Percentiles rank a stretch among this genome's conserved stretches.
phyloP scores from a whole-genome alignment of 1,140 invertebrate genomes.

The Bombus terrestris region DNA sequence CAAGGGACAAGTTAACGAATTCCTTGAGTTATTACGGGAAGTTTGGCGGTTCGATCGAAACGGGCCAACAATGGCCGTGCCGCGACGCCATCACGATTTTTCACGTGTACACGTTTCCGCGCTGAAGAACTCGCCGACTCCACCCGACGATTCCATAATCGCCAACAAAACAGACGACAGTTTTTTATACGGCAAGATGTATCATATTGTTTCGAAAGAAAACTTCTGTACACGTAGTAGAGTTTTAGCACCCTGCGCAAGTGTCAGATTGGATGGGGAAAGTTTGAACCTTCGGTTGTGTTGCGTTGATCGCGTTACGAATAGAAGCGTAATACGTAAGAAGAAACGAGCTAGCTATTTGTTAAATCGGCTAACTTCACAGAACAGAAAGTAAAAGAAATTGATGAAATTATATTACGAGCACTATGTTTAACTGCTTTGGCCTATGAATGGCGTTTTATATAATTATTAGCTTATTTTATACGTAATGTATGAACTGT shows the following conservation, averaged over 20 bases:
- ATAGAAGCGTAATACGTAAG: background rate
- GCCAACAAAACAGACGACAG: background rate
- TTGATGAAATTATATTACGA: too few species aligned
- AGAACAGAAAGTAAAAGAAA: too few species aligned
- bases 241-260: background rate
- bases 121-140: background rate
- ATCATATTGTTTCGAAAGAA: slow-evolving; percentile 26
- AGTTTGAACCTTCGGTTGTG: background rate
- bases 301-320: background rate
- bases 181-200: background rate
- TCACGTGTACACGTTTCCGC: slow-evolving; percentile 3
- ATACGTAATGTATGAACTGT: too few species aligned
- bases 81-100: slow-evolving; percentile 49
- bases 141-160: background rate
- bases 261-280: background rate
- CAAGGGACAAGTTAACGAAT: slow-evolving; percentile 58
- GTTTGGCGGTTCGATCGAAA: slow-evolving; percentile 54
- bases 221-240: background rate
- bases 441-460: too few species aligned
- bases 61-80: background rate
- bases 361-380: background rate
- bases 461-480: too few species aligned
- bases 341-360: too few species aligned
- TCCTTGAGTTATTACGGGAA: slow-evolving; percentile 67
- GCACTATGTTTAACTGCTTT: too few species aligned